phyloP scores from a whole-genome alignment of 2,888 invertebrate genomes.

The Pseudococcus viburni region DNA sequence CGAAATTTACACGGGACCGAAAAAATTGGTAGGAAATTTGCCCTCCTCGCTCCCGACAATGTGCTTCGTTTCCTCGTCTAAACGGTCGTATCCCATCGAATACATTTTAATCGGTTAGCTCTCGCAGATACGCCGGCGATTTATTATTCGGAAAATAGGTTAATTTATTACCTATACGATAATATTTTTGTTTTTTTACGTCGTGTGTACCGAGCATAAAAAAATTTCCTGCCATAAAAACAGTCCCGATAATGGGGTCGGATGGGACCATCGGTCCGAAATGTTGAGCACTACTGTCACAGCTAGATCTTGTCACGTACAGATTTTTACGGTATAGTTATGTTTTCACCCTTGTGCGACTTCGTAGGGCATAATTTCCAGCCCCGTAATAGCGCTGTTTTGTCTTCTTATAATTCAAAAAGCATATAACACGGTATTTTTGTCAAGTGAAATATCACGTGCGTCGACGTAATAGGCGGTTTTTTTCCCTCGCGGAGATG shows the following conservation, averaged over 20 bases:
- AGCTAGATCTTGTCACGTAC: slow-evolving; percentile 58
- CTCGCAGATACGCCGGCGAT: neutral
- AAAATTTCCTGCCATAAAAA: too few relatives aligned
- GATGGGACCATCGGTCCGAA: neutral
- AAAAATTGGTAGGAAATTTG: neutral
- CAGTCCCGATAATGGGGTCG: too few relatives aligned
- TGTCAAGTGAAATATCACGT: slow-evolving; percentile 59
- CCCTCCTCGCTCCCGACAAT: neutral
- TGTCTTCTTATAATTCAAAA: slow-evolving; percentile 60
- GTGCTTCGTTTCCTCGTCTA: slow-evolving; percentile 1
- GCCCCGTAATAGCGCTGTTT: slow-evolving; percentile 57
- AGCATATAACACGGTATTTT: slow-evolving; percentile 60
- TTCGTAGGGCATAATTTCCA: slow-evolving; percentile 47
- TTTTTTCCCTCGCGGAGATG: slow-evolving; percentile 42
- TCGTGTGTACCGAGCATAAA: neutral
- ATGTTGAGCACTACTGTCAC: slow-evolving; percentile 60
- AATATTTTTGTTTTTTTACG: neutral
- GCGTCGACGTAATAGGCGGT: slow-evolving; percentile 19
- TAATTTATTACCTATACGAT: slow-evolving; percentile 11
- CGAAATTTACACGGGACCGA: neutral
- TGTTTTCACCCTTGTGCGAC: slow-evolving; percentile 46
- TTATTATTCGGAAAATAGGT: slow-evolving; percentile 31
- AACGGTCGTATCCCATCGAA: neutral
- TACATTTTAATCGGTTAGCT: neutral
- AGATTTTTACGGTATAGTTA: slow-evolving; percentile 64